Base-by-base conservation (phyloP, 2,888 invertebrate genomes). In the Chymomyza fuscimana region DNA sequence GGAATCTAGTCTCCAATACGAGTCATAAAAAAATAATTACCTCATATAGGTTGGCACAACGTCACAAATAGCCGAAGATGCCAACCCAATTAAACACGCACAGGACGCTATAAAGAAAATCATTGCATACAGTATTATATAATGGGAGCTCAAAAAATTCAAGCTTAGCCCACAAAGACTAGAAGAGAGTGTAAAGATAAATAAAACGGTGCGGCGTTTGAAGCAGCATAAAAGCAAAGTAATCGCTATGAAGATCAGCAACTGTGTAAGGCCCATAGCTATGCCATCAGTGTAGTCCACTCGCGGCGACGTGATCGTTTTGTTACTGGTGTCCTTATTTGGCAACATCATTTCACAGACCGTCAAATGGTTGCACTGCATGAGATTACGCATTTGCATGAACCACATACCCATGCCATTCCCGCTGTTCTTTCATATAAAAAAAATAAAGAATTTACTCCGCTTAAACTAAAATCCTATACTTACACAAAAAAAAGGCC, bases 31-130 rank as follows among this genome's bases (percentile, higher is more conserved):
- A 52, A 52, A 12, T 52, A 52, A 52, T 52, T 52, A 84, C 82
- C 84, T 80, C 5, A 82, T 6, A 16, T 72, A 36, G 2, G 82
- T 84, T 12, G 84, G 82, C 29, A 83, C 51, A 22, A 71, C 4
- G 22, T 83, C 81, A 12, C 71, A 62, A 0, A 77, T 9, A 4
- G 69, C 22, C 1, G 75, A 67, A 0, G 40, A 0, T 0, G 25
- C 2, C 40, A 82, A 4, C 1, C 72, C 5, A 5, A 75, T n/a
- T 22, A 56, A n/a, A 50, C 52, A 51, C 6, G 19, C 12, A 9
- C 65, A 32, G 15, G 65, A 16, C 52, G 70, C 51, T 10, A 76
- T 61, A 0, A 78, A 32, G 0, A 22, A 9, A 22, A 70, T 32
- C 25, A 80, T 54, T 2, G 40, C 63, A 0, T 54, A 0, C 3